Conservation (phyloP, 1,140 invertebrate species). For the Archivesica marissinica region DNA sequence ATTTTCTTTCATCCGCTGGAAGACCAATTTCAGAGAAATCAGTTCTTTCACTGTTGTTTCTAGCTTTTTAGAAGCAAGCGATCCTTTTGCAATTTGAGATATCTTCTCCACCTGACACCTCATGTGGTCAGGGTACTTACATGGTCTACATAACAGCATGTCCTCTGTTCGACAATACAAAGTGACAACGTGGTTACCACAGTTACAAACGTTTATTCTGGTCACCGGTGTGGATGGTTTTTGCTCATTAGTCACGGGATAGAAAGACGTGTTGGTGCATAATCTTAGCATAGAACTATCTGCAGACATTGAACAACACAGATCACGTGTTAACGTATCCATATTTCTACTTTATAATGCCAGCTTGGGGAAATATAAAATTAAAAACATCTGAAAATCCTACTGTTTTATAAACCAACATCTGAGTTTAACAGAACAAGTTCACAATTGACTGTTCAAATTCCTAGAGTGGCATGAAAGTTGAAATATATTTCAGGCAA, state of each 20-base stretch:
- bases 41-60: conserved; percentile 11
- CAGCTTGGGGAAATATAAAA: too few species aligned
- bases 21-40: background rate
- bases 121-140: conserved; percentile 10
- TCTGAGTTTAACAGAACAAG: too few species aligned
- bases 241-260: background rate
- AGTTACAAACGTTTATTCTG: background rate
- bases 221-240: background rate
- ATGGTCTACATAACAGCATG: conserved; percentile 9
- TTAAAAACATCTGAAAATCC: too few species aligned
- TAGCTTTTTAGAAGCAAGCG: background rate
- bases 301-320: background rate
- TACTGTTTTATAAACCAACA: too few species aligned
- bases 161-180: conserved; percentile 9
- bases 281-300: background rate
- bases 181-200: background rate
- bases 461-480: too few species aligned
- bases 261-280: background rate
- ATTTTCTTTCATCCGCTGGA: conserved; percentile 16
- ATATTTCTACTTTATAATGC: too few species aligned
- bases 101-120: background rate
- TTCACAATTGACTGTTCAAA: too few species aligned
- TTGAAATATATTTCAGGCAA: too few species aligned
- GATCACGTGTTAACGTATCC: background rate
- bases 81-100: conserved; percentile 5